Evolutionary conservation across 2,113 vertebrate genomes (phyloP), one percentile per base, ranked within the genome.

Genomic region (Callipepla californica): DNA sequence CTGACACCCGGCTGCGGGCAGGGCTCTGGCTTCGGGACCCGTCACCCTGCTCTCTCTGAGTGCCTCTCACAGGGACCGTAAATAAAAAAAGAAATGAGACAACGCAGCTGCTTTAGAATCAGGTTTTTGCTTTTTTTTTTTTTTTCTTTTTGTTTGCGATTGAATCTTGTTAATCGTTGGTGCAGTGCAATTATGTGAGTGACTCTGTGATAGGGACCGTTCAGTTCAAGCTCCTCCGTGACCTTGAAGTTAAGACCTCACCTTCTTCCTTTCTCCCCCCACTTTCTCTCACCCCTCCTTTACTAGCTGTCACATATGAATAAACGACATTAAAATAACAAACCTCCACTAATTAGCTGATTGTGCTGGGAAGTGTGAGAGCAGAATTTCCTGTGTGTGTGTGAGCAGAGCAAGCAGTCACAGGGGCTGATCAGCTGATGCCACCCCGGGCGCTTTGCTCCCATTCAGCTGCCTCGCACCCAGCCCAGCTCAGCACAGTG

Each of bases 241-340:
- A 96, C 95, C 94, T 95, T 97, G 92, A 96, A 92, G 92, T 96
- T 92, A 88, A 89, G 89, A 87, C 89, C 95, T 93, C 90, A 89
- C 87, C 81, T 94, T 92, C 76, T 77, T 90, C 57, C 66, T 48
- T 83, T 89, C 80, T 83, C 53, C 88, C 95, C 95, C 90, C 75
- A 82, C 80, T 86, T 86, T 81, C 69, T 74, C 87, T 78, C 48
- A 80, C 85, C 93, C 85, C 94, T 87, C 90, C 92, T 93, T 92
- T 84, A 89, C 89, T 95, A 92, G 88, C 89, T 95, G 92, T 96
- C 89, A 94, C 87, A 96, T 95, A 92, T 94, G 95, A 96, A 96
- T 96, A 96, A 95, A 96, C 92, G 86, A 96, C 90, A 95, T 96
- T 96, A 94, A 96, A 96, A 96, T 95, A 96, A 96, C 94, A 96